Conservation (phyloP, 1,140 invertebrate genomes). For the Drosophila obscura region DNA sequence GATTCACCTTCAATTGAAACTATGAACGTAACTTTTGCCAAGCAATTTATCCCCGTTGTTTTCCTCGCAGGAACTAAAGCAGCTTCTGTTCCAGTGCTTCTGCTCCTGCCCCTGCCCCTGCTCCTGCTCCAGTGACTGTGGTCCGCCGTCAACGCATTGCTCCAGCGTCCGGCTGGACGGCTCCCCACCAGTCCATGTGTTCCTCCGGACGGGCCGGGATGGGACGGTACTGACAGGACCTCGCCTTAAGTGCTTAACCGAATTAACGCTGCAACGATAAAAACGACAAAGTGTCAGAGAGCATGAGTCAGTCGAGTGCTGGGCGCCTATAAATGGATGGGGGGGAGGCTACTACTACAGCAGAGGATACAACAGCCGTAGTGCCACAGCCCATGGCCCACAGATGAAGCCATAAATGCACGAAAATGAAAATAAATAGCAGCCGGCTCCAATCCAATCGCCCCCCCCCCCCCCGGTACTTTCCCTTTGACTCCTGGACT, state of each 20-base stretch:
- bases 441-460: constrained; percentile 44
- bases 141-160: constrained; percentile 2
- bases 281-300: constrained; percentile 79
- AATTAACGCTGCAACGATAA: constrained; percentile 81
- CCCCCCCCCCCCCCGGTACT: constrained; percentile 7
- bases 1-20: constrained; percentile 66
- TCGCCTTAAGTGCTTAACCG: constrained; percentile 77
- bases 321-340: background rate
- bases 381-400: too few relatives aligned
- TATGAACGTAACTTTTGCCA: constrained; percentile 52
- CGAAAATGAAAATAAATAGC: constrained; percentile 81
- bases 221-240: constrained; percentile 6
- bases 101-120: constrained; percentile 22
- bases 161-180: constrained; percentile 4
- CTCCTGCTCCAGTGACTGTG: constrained; percentile 10
- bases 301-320: constrained; percentile 6
- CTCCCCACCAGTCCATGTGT: constrained; percentile 14
- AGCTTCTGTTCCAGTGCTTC: constrained; percentile 13
- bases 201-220: background rate
- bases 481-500: constrained; percentile 45
- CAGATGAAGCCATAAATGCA: constrained; percentile 78
- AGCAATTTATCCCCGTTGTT: constrained; percentile 44
- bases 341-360: constrained; percentile 9
- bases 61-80: constrained; percentile 2
- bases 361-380: too few relatives aligned